Evolutionary conservation across 2,888 invertebrate species (phyloP), one percentile per base, ranked within the genome.

Genomic region (Cerastis leucographa): DNA sequence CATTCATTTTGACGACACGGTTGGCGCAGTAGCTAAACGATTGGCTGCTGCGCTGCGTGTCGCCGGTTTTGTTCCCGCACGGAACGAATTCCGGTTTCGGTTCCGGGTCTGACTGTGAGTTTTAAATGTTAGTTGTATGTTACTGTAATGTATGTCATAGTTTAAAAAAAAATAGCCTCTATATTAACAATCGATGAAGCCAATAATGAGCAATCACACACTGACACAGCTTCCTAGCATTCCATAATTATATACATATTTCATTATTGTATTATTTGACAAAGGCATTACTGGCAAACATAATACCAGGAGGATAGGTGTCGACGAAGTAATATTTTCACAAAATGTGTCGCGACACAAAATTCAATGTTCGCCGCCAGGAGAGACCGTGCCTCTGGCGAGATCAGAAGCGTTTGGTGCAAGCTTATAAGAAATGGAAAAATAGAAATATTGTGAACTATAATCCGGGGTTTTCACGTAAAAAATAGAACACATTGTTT

Each of bases 351-450:
- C 87, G 88, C 88, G 88, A 91, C 90, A 93, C 89, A 90, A 92
- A 92, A 94, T 94, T 94, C 93, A 93, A 94, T 94, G 94, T 94
- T 92, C 92, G 79, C 74, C 81, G 88, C 77, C 82, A 71, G 42
- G 88, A 91, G 89, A 91, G 91, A 91, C 90, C 90, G 87, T 81
- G 90, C 90, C 92, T 90, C 85, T 84, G 87, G 90, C 87, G 84
- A 87, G 90, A 92, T 91, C 89, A 85, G 72, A 72, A 49, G 78
- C 76, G 87, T 66, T 78, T 78, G 84, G 89, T 86, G 85, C 88
- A 83, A 90, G 91, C 1, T 77, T 62, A 85, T 74, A 81, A 69
- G 69, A 80, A 49, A 71, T 62, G 19, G 22, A n/a, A n/a, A n/a
- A n/a, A n/a, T n/a, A n/a, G n/a, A n/a, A n/a, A n/a, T n/a, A n/a